These are phyloP conservation scores for Flabesymbios commensalis DNA, from an alignment of 2,888 invertebrate species.

Conservation along the genomic window DNA sequence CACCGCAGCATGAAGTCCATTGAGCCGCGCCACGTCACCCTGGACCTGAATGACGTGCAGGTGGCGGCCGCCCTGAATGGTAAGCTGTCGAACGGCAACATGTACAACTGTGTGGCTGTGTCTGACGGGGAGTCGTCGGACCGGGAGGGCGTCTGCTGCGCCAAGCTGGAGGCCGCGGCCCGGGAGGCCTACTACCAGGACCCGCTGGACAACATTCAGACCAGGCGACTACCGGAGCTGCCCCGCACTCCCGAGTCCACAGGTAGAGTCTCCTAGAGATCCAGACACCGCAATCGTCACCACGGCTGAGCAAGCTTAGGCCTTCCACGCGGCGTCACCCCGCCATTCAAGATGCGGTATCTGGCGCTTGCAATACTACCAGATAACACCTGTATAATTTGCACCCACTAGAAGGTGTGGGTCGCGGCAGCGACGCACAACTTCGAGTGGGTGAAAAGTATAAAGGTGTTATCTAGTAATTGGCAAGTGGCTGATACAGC, in stretches of 20 bases:
- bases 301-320: no score
- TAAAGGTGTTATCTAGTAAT: no score
- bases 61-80: slow-evolving; percentile 4
- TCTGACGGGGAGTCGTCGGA: slow-evolving; percentile 52
- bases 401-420: no score
- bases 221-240: slow-evolving; percentile 53
- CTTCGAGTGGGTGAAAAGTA: no score
- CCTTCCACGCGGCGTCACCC: no score
- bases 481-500: no score
- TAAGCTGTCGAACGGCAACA: slow-evolving; percentile 56
- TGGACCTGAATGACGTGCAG: slow-evolving; percentile 23
- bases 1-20: slow-evolving; percentile 26
- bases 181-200: slow-evolving; percentile 5
- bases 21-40: slow-evolving; percentile 24
- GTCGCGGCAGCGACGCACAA: no score
- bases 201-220: slow-evolving; percentile 37
- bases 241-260: slow-evolving; percentile 45
- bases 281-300: no score
- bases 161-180: background rate
- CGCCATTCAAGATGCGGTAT: no score
- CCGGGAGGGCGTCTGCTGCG: slow-evolving; percentile 39
- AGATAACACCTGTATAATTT: no score
- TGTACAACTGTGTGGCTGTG: slow-evolving; percentile 61
- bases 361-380: no score
- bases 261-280: no score